Percentiles rank a stretch among this genome's conserved stretches.
phyloP scores from a whole-genome alignment of 1,140 invertebrate genomes.

The Carposina sasakii region DNA sequence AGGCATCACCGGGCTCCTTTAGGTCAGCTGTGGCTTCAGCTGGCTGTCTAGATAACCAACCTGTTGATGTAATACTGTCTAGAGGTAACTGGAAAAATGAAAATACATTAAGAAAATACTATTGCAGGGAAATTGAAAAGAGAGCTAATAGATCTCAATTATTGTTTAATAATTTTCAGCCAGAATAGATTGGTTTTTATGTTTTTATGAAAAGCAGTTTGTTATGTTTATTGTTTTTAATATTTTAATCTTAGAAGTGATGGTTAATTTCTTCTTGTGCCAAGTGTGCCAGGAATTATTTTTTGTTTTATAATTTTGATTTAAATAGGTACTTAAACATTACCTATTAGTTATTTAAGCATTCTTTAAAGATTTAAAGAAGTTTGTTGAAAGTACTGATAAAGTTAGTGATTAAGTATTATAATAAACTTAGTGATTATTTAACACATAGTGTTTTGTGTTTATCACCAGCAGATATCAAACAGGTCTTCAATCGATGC shows the following conservation, averaged over 20 bases:
- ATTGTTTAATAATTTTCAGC: background rate
- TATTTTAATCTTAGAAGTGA: too few relatives aligned
- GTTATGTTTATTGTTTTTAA: constrained; percentile 1
- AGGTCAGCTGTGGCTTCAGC: constrained; percentile 1
- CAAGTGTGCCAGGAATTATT: too few relatives aligned
- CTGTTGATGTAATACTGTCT: constrained; percentile 15
- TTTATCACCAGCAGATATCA: constrained; percentile 8
- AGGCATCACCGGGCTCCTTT: background rate
- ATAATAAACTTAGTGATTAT: background rate
- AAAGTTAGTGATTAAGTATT: too few relatives aligned
- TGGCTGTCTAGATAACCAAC: constrained; percentile 10
- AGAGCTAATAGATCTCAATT: background rate
- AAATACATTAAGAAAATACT: constrained; percentile 7
- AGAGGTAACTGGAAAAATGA: constrained; percentile 14
- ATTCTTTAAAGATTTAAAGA: too few relatives aligned
- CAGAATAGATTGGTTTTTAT: too few relatives aligned
- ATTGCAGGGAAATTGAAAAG: constrained; percentile 14
- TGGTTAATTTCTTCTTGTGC: too few relatives aligned
- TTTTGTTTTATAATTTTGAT: too few relatives aligned
- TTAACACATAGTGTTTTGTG: constrained; percentile 16
- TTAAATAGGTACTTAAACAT: too few relatives aligned
- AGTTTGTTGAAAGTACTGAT: too few relatives aligned
- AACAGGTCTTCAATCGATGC: constrained; percentile 8
- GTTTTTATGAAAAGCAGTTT: background rate
- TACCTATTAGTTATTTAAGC: too few relatives aligned